Evolutionary conservation across 2,113 vertebrate genomes (phyloP), one percentile per base, ranked within the genome.

Genomic region (Saccopteryx leptura): DNA sequence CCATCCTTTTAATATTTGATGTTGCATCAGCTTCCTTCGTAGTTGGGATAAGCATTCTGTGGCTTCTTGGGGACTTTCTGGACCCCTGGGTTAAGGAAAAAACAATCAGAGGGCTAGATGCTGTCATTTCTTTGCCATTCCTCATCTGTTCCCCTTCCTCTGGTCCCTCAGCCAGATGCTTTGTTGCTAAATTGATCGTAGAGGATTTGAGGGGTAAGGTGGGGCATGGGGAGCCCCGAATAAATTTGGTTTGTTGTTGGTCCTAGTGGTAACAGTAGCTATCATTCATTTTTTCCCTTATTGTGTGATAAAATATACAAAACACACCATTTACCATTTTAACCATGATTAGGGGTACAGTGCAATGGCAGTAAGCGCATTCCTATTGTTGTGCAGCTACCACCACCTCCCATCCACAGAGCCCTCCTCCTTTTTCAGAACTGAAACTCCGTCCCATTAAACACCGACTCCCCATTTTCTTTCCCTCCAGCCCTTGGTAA

Each of bases 1-100:
- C 82, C 61, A 52, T 79, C 88, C 88, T 95, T 86, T 97, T 95
- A 97, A 96, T 97, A 97, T 96, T 95, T 92, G 92, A 96, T 97
- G 93, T 52, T 3, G 0, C 48, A 0, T 78, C 69, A 74, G 90
- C 85, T 69, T 54, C 83, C 92, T 60, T 86, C 88, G 15, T 71
- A 7, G 80, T 72, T 46, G 66, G 92, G 92, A 39, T 48, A 54
- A 95, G 84, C 1, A 0, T 24, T 46, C 31, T 7, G 61, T 0
- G 85, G 56, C 72, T 85, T 90, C 56, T 48, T 0, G 19, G 69
- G 94, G 90, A 39, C 52, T 56, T 75, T 21, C 17, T 4, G 39
- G 97, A 24, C 72, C 52, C 88, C 24, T n/a, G 39, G 92, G 83
- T 80, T 86, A 33, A 56, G 33, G 78, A 75, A 24, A 19, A 74